Evolutionary conservation across 2,113 vertebrate genomes (phyloP), one percentile per base, ranked within the genome.

Genomic region (Pipra filicauda): DNA sequence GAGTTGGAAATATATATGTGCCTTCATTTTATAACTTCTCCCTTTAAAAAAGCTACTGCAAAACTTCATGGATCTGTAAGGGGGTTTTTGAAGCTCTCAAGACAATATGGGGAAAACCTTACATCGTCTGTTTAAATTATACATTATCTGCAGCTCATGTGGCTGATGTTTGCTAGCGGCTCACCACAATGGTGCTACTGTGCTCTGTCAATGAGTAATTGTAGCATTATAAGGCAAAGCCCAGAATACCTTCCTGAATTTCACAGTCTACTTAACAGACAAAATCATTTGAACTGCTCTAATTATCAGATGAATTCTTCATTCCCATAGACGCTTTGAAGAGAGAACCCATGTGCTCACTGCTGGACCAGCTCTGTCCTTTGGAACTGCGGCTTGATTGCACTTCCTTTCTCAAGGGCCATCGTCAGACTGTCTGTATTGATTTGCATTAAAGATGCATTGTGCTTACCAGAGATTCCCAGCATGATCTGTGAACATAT

Each of bases 401-500:
- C 93, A 13, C 69, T 95, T 95, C 75, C 71, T 64, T 95, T 93
- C 85, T 92, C 73, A 76, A 97, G 93, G 86, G 66, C 85, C 92
- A 49, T 97, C 28, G 1, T 89, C 88, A 95, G 65, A 54, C 79
- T 86, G 73, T 57, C 91, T 80, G 13, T 93, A 94, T 85, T 94
- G 97, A 97, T 97, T 96, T 85, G 81, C 89, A 81, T 96, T 97
- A 89, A 88, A 85, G 91, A 91, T 96, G 81, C 87, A 94, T 96
- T 97, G 94, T 96, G 74, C 86, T 91, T 91, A 85, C 86, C 65
- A 78, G 91, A 96, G 94, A 81, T 90, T 95, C 91, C 52, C 97
- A 96, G 96, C 90, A 35, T 86, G 89, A 97, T 88, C 85, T 5
- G 9, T 86, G 93, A 92, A 92, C 37, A 24, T 89, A 93, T 92